A percentile compares a stretch with the other conserved stretches of the same genome.
Conservation (phyloP, 2,113 vertebrate genomes). For the Serilophus lunatus region DNA sequence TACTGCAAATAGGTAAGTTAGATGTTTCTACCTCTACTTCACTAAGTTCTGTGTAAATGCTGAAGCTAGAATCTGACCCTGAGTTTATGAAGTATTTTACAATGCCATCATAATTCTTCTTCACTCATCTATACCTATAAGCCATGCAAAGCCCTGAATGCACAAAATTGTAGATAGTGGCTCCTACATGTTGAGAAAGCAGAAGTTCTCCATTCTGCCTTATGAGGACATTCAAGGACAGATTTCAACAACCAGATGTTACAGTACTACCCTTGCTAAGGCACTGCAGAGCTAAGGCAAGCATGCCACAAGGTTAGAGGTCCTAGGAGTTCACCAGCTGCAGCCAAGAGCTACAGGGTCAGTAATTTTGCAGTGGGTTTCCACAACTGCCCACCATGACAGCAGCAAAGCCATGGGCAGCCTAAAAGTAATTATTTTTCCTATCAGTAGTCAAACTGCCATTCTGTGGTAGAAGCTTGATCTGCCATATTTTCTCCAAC, state of each 20-base stretch:
- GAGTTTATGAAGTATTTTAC: not conserved
- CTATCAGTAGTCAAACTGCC: not conserved
- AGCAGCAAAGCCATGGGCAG: not conserved
- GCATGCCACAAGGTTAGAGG: rapidly evolving
- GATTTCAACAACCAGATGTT: not conserved
- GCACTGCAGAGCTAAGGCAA: not conserved
- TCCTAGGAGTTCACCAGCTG: rapidly evolving
- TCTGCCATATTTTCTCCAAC: not conserved
- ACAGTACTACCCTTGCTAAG: not conserved
- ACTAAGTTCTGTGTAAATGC: not conserved
- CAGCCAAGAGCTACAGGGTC: not conserved
- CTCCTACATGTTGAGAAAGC: rapidly evolving
- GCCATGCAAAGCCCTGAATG: not conserved
- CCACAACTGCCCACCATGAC: not conserved
- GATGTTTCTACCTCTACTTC: not conserved
- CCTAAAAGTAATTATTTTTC: rapidly evolving
- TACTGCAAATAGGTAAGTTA: not conserved
- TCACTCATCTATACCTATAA: rapidly evolving
- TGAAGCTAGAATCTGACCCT: not conserved
- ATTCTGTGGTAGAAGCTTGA: not conserved
- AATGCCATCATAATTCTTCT: not conserved
- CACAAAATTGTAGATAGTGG: not conserved
- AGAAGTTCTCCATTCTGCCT: not conserved
- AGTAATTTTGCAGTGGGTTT: rapidly evolving
- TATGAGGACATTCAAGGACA: not conserved